phyloP scores from a whole-genome alignment of 2,797 vertebrate genomes.

The Tolypeutes matacus region DNA sequence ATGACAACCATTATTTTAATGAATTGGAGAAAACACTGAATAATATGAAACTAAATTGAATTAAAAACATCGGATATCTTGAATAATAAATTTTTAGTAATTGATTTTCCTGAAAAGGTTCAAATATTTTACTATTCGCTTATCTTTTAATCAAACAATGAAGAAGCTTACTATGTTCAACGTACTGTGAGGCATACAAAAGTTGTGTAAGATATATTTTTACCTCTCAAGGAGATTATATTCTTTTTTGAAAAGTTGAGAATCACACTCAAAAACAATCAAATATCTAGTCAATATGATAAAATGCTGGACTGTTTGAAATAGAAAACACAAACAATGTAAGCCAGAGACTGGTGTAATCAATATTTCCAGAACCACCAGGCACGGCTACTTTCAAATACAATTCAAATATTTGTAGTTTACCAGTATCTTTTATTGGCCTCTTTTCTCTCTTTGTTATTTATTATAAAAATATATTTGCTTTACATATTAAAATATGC shows the following conservation, averaged over 20 bases:
- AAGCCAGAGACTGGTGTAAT: background rate
- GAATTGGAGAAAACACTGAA: background rate
- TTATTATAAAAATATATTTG: background rate
- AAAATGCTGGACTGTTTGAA: background rate
- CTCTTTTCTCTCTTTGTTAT: background rate
- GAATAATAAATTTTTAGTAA: background rate
- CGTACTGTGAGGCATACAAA: background rate
- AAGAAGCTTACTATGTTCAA: background rate
- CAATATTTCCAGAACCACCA: background rate
- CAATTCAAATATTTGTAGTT: background rate
- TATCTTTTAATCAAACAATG: background rate
- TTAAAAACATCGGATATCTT: background rate
- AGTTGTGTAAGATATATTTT: background rate
- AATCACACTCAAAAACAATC: background rate
- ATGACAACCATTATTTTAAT: background rate
- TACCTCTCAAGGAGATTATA: background rate
- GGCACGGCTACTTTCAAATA: background rate
- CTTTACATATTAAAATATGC: too few relatives aligned
- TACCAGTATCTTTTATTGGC: too few relatives aligned
- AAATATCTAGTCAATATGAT: background rate
- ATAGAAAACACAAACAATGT: background rate
- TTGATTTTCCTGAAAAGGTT: background rate
- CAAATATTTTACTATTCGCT: background rate
- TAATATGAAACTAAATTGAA: background rate
- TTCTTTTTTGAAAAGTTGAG: slow-evolving; percentile 33